Evolutionary conservation across 2,888 invertebrate genomes (phyloP).

Genomic region (Cataglyphis rosenhaueri): DNA sequence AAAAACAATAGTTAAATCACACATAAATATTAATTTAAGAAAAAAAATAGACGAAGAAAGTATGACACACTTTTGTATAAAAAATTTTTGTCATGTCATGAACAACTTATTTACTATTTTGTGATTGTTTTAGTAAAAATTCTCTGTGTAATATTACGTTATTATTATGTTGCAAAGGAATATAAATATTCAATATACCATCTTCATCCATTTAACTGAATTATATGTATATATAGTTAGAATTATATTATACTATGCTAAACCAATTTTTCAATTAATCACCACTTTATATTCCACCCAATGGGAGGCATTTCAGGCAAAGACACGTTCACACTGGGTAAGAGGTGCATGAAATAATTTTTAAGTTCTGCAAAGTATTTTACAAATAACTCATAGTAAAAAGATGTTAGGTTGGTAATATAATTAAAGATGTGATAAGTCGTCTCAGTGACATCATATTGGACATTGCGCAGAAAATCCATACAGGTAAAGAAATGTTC

Average conservation of each 20-base stretch:
- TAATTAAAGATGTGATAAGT: slow-evolving; percentile 80
- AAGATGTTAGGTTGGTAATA: slow-evolving; percentile 75
- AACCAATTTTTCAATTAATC: slow-evolving; percentile 61
- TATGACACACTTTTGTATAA: not conserved
- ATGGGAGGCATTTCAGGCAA: slow-evolving; percentile 78
- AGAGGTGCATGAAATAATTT: slow-evolving; percentile 76
- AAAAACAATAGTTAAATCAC: slow-evolving; percentile 20
- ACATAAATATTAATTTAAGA: slow-evolving; percentile 17
- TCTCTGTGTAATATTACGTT: not conserved
- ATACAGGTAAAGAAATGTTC: slow-evolving; percentile 81
- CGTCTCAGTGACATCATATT: slow-evolving; percentile 80
- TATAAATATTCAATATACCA: slow-evolving; percentile 8
- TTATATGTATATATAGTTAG: slow-evolving; percentile 17
- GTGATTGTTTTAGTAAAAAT: not conserved
- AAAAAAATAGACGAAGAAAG: slow-evolving; percentile 27
- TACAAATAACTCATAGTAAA: slow-evolving; percentile 77
- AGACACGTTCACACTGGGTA: slow-evolving; percentile 80
- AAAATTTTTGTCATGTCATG: not conserved
- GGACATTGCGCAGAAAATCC: slow-evolving; percentile 82
- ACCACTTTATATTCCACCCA: slow-evolving; percentile 78
- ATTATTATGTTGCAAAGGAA: slow-evolving; percentile 7
- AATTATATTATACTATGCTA: slow-evolving; percentile 24
- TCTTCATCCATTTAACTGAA: slow-evolving; percentile 35
- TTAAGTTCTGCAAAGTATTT: slow-evolving; percentile 78
- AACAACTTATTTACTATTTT: not conserved